A percentile compares a stretch with the other conserved stretches of the same genome.
Evolutionary conservation across 2,888 invertebrate species (phyloP).

Genomic region (Tetragonula carbonaria): DNA sequence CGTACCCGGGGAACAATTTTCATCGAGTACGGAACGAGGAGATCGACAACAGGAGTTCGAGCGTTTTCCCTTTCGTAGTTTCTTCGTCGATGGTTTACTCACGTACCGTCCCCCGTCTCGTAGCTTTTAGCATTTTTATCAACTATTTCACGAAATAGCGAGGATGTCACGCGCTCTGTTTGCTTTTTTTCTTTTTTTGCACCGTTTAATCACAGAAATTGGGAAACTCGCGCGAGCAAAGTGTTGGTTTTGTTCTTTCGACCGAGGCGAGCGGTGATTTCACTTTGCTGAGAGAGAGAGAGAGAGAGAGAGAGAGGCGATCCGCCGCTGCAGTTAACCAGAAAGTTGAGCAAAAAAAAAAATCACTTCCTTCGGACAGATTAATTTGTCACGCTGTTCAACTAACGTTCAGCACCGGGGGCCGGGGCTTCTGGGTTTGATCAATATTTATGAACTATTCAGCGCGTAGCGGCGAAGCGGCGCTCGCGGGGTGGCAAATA

Average conservation of each 20-base stretch:
- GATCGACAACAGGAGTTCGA: background rate
- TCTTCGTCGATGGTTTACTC: background rate
- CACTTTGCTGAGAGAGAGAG: too few relatives aligned
- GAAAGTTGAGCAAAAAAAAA: conserved; percentile 1
- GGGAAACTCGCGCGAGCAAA: background rate
- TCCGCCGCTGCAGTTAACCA: background rate
- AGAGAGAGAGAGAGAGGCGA: too few relatives aligned
- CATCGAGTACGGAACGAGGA: too few relatives aligned
- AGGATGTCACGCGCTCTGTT: too few relatives aligned
- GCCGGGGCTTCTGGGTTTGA: background rate
- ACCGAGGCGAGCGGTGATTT: background rate
- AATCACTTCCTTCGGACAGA: conserved; percentile 14
- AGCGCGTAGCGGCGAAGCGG: background rate
- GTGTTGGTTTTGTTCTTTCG: background rate
- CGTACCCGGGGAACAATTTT: background rate
- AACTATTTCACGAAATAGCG: background rate
- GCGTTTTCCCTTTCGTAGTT: background rate
- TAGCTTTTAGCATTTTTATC: background rate
- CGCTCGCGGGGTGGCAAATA: conserved; percentile 18
- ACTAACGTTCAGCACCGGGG: background rate
- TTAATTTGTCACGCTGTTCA: conserved; percentile 32
- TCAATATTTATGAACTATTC: conserved; percentile 50
- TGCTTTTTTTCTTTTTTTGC: background rate
- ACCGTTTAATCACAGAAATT: background rate
- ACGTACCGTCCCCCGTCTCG: background rate